phyloP scores from a whole-genome alignment of 2,888 invertebrate genomes.

The Lumbricus terrestris region DNA sequence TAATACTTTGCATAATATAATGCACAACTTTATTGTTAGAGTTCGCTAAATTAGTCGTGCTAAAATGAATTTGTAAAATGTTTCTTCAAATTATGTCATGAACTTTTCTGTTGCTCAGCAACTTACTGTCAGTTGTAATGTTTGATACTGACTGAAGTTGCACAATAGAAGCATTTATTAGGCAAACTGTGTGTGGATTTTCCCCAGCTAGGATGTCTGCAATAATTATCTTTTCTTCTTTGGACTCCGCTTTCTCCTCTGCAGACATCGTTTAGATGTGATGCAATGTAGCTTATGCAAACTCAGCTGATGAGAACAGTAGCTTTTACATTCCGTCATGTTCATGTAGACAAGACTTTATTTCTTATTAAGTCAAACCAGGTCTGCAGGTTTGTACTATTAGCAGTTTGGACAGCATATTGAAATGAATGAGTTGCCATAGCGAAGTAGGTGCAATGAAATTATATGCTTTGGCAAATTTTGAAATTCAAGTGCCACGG shows the following conservation, averaged over 20 bases:
- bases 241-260: too few relatives aligned
- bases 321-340: not conserved
- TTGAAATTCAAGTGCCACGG: not conserved
- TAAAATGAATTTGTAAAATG: not conserved
- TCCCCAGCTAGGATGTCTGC: too few relatives aligned
- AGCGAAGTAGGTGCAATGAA: not conserved
- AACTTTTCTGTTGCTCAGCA: not conserved
- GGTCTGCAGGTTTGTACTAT: not conserved
- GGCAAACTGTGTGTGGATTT: not conserved
- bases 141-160: not conserved
- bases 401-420: not conserved
- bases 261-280: not conserved
- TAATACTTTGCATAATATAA: not conserved
- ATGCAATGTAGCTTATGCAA: constrained; percentile 3
- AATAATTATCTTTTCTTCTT: too few relatives aligned
- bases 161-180: not conserved
- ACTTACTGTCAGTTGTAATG: not conserved
- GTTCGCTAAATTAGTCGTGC: not conserved
- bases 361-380: not conserved
- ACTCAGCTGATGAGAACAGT: not conserved
- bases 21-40: not conserved
- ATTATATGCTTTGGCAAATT: not conserved
- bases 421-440: not conserved
- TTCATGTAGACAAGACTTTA: not conserved
- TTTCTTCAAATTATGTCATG: not conserved